Conservation (phyloP, 1,140 invertebrate species). For the Teleopsis dalmanni region DNA sequence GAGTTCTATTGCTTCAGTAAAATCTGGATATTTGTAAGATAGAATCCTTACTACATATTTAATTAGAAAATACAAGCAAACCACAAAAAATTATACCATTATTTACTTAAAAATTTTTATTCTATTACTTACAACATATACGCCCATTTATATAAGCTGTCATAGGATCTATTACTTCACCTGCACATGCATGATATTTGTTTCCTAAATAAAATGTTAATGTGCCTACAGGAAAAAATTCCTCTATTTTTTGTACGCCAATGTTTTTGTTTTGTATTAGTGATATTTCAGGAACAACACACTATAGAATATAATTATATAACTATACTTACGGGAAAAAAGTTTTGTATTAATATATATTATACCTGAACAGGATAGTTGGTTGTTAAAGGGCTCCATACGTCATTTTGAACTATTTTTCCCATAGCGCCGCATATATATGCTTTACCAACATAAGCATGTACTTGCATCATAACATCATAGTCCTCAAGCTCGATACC, state of each 20-base stretch:
- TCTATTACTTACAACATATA: conserved; percentile 21
- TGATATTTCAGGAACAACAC: conserved; percentile 22
- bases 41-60: conserved; percentile 30
- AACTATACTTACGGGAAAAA: too few species aligned
- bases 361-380: conserved; percentile 61
- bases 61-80: conserved; percentile 6
- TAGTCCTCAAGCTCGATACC: conserved; percentile 71
- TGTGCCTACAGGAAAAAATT: conserved; percentile 62
- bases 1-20: conserved; percentile 27
- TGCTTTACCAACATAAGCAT: conserved; percentile 60
- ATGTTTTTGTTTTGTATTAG: conserved; percentile 20
- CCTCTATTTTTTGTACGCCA: conserved; percentile 49
- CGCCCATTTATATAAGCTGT: conserved; percentile 31
- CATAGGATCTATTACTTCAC: conserved; percentile 52
- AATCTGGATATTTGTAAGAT: conserved; percentile 45
- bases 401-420: conserved; percentile 22
- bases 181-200: conserved; percentile 72
- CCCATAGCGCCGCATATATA: conserved; percentile 50
- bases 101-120: conserved; percentile 5
- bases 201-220: conserved; percentile 69
- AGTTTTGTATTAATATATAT: neutral
- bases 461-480: conserved; percentile 64
- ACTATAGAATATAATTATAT: conserved; percentile 13
- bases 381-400: conserved; percentile 21
- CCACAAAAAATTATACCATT: neutral